phyloP scores from a whole-genome alignment of 2,888 invertebrate genomes.

The Leptinotarsa tumamoca region DNA sequence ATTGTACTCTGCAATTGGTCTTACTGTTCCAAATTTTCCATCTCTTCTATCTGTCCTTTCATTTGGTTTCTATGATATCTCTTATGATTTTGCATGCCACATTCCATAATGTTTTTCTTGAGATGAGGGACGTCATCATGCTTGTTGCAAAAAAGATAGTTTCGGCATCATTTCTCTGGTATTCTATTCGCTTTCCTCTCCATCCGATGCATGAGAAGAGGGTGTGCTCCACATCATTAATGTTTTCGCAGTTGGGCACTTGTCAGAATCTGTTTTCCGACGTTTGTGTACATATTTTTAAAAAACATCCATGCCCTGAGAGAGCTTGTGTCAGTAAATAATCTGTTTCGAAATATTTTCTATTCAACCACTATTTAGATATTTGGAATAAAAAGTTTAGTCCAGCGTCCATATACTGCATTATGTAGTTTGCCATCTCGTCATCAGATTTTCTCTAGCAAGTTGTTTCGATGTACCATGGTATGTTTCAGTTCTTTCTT shows the following conservation, averaged over 20 bases:
- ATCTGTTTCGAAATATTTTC: slow-evolving; percentile 15
- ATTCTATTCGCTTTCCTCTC: background rate
- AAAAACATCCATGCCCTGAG: slow-evolving; percentile 13
- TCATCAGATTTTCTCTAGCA: background rate
- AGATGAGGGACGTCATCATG: background rate
- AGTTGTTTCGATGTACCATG: background rate
- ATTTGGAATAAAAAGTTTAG: slow-evolving; percentile 29
- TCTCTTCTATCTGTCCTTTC: background rate
- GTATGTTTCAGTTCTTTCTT: background rate
- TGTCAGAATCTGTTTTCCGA: slow-evolving; percentile 14
- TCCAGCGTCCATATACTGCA: slow-evolving; percentile 28
- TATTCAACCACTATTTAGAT: slow-evolving; percentile 33
- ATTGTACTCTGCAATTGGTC: too few relatives aligned
- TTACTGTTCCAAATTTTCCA: too few relatives aligned
- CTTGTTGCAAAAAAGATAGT: background rate
- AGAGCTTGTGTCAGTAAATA: slow-evolving; percentile 29
- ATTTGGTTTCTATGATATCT: background rate
- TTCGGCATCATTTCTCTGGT: background rate
- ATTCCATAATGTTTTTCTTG: background rate
- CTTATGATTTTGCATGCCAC: background rate
- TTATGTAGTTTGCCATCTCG: slow-evolving; percentile 25
- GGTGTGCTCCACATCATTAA: slow-evolving; percentile 31
- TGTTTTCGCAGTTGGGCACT: slow-evolving; percentile 24
- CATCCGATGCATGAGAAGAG: slow-evolving; percentile 28
- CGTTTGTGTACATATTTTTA: background rate